Evolutionary conservation across 2,888 invertebrate species (phyloP).

Genomic region (Monochamus alternatus): DNA sequence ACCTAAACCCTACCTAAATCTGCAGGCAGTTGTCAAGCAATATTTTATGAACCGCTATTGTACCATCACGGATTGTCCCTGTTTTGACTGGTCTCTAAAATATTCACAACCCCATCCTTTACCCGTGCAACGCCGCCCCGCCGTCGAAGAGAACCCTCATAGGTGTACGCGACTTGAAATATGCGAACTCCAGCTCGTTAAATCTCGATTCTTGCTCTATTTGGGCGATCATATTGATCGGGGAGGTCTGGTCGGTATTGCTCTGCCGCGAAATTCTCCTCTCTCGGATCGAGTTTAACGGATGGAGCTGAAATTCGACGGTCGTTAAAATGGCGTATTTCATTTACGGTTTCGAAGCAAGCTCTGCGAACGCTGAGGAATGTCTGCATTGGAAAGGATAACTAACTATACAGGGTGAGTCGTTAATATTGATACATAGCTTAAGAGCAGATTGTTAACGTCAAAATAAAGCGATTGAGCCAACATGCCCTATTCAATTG

Average conservation of each 20-base stretch:
- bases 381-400: no score
- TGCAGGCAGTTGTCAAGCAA: background rate
- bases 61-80: background rate
- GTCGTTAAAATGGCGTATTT: slow-evolving; percentile 11
- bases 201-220: slow-evolving; percentile 51
- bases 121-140: background rate
- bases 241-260: slow-evolving; percentile 38
- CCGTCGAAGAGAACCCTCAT: slow-evolving; percentile 27
- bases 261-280: slow-evolving; percentile 31
- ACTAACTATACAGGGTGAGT: no score
- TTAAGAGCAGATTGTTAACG: no score
- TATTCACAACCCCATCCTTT: slow-evolving; percentile 9
- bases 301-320: slow-evolving; percentile 8
- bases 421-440: no score
- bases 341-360: background rate
- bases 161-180: slow-evolving; percentile 49
- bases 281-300: slow-evolving; percentile 14
- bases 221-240: slow-evolving; percentile 50
- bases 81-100: slow-evolving; percentile 14
- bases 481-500: no score
- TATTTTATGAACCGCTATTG: background rate
- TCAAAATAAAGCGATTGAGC: no score
- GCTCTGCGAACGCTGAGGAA: no score
- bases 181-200: slow-evolving; percentile 51
- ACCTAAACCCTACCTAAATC: no score